Evolutionary conservation across 2,888 invertebrate species (phyloP).

Genomic region (Cabera pusaria): DNA sequence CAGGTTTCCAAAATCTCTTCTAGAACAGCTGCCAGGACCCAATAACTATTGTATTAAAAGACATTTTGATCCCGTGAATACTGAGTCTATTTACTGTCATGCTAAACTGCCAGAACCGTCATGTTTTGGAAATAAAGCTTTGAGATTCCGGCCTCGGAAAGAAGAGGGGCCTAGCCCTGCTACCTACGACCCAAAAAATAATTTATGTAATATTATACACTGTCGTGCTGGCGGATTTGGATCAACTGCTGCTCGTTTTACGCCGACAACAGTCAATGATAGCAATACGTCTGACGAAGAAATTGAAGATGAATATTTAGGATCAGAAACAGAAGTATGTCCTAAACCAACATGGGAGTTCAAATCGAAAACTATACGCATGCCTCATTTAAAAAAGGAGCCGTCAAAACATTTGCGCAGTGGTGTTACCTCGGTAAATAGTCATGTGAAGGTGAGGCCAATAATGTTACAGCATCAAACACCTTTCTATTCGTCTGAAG

Average conservation of each 20-base stretch:
- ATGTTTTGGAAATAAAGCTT: conserved; percentile 57
- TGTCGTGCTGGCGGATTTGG: conserved; percentile 57
- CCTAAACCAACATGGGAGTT: conserved; percentile 56
- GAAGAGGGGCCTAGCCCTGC: conserved; percentile 63
- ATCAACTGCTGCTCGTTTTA: conserved; percentile 52
- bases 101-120: conserved; percentile 50
- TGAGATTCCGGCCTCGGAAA: conserved; percentile 48
- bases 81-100: conserved; percentile 40
- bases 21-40: conserved; percentile 53
- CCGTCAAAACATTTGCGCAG: too few species aligned
- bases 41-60: conserved; percentile 54
- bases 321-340: conserved; percentile 31
- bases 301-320: conserved; percentile 26
- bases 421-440: too few species aligned
- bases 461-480: conserved; percentile 44
- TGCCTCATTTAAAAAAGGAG: conserved; percentile 50
- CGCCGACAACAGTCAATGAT: too few species aligned
- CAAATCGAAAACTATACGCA: conserved; percentile 58
- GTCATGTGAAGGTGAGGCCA: too few species aligned
- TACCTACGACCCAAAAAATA: conserved; percentile 43
- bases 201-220: conserved; percentile 38
- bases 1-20: conserved; percentile 40
- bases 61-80: conserved; percentile 51
- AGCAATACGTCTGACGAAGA: conserved; percentile 37
- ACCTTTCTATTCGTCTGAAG: conserved; percentile 63